Base-by-base conservation (phyloP, 2,888 invertebrate species). In the Encarsia formosa region DNA sequence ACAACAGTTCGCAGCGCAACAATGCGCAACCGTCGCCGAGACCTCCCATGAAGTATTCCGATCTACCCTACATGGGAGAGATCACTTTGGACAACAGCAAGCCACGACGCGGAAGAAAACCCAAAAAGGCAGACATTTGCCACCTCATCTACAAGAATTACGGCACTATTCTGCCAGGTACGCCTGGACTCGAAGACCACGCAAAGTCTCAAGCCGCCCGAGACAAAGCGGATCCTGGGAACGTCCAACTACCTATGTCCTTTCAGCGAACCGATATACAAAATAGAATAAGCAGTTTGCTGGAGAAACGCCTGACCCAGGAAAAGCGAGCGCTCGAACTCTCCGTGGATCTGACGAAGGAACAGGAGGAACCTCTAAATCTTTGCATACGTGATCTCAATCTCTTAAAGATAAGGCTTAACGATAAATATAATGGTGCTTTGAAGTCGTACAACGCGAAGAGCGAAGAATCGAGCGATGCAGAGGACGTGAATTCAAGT, bases 141-240 rank as follows among this genome's bases (percentile, higher is more conserved):
- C 92, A 92, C 67, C 76, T 92, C 37, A 92, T 92, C 61, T 91
- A 92, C 67, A 92, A 92, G 70, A 92, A 92, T 71, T 92, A 92
- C 68, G 92, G 91, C 3, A 91, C 90, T 0, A 88, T 91, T 13
- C 81, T 89, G 43, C 88, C 89, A 0, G 87, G 87, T 0, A 86
- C 86, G 8, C 87, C 87, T 0, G 78, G 78, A 15, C 74, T 77
- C 32, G 77, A 79, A 34, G 74, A 76, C n/a, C 67, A 61, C 29
- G 34, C 51, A 1, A 55, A 50, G 38, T 19, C 29, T 6, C 32
- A 42, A n/a, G 3, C n/a, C 9, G 9, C 65, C 1, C 59, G 61
- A 19, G 65, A 67, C 5, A 65, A 65, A 44, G 41, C 60, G 6
- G 66, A 69, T 0, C 38, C 63, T 15, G 57, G 63, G 24, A 49